phyloP scores from a whole-genome alignment of 2,113 vertebrate genomes.

The Apodemus speciosus region DNA sequence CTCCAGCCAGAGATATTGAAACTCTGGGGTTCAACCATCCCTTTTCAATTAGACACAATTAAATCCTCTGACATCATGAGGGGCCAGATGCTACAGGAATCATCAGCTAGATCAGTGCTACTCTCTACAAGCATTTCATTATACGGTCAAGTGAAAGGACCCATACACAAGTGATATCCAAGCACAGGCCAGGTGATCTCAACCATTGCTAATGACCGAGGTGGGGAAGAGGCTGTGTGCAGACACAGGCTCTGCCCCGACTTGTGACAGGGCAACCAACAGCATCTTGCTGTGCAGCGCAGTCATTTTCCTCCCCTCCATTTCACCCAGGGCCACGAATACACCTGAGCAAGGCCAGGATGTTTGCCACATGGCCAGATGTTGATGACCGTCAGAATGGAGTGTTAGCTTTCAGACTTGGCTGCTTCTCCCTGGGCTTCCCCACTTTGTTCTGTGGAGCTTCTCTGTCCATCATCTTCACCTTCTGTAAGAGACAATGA shows the following conservation, averaged over 20 bases:
- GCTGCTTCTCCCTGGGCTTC: constrained; percentile 87
- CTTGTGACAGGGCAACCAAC: constrained; percentile 76
- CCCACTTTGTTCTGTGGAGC: constrained; percentile 84
- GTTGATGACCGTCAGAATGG: constrained; percentile 73
- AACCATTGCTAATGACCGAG: constrained; percentile 89
- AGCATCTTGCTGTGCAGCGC: constrained; percentile 80
- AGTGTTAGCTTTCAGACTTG: constrained; percentile 88
- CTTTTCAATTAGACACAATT: constrained; percentile 83
- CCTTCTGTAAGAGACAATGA: constrained; percentile 83
- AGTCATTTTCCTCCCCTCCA: constrained; percentile 79
- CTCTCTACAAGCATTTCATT: constrained; percentile 83
- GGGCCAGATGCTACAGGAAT: constrained; percentile 86
- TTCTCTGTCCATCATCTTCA: constrained; percentile 87
- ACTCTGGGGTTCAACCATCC: constrained; percentile 84
- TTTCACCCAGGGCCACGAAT: constrained; percentile 77
- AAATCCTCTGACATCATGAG: constrained; percentile 85
- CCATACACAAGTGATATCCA: constrained; percentile 79
- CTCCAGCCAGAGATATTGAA: constrained; percentile 83
- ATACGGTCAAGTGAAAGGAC: constrained; percentile 84
- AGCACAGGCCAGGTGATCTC: constrained; percentile 81
- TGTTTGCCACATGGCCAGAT: constrained; percentile 79
- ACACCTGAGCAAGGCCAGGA: constrained; percentile 78
- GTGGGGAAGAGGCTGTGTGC: constrained; percentile 86
- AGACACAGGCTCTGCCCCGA: constrained; percentile 80
- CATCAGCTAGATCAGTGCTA: constrained; percentile 83